Evolutionary conservation across 1,140 invertebrate species (phyloP).

Genomic region (Brachionus rubens): DNA sequence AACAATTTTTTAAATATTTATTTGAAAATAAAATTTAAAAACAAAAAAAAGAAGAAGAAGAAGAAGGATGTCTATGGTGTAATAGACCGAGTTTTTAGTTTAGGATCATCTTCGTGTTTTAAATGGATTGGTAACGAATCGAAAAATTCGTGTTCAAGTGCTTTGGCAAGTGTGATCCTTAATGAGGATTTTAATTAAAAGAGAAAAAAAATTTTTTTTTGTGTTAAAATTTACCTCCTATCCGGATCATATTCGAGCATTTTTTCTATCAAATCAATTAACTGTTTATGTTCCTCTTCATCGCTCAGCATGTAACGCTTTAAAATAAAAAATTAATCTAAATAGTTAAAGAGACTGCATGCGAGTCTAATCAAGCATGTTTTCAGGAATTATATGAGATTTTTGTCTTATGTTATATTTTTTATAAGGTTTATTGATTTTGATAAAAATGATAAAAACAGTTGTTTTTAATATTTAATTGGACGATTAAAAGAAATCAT

Average conservation of each 20-base stretch:
- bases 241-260: constrained; percentile 96
- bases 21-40: background rate
- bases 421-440: background rate
- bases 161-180: constrained; percentile 32
- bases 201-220: constrained; percentile 92
- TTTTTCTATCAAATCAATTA: constrained; percentile 87
- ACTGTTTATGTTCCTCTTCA: constrained; percentile 76
- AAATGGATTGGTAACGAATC: constrained; percentile 23
- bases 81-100: constrained; percentile 9
- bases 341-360: background rate
- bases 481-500: background rate
- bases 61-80: constrained; percentile 32
- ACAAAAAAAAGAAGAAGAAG: constrained; percentile 2
- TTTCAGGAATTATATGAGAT: too few species aligned
- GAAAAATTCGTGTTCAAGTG: constrained; percentile 39
- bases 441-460: background rate
- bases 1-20: background rate
- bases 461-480: background rate
- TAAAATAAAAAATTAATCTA: constrained; percentile 48
- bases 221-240: constrained; percentile 57
- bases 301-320: constrained; percentile 84
- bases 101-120: constrained; percentile 36
- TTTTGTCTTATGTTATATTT: background rate
- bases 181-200: too few species aligned
- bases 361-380: background rate